These are phyloP conservation scores for Eupsilia transversa DNA, from an alignment of 2,888 invertebrate genomes.

Conservation along the genomic window DNA sequence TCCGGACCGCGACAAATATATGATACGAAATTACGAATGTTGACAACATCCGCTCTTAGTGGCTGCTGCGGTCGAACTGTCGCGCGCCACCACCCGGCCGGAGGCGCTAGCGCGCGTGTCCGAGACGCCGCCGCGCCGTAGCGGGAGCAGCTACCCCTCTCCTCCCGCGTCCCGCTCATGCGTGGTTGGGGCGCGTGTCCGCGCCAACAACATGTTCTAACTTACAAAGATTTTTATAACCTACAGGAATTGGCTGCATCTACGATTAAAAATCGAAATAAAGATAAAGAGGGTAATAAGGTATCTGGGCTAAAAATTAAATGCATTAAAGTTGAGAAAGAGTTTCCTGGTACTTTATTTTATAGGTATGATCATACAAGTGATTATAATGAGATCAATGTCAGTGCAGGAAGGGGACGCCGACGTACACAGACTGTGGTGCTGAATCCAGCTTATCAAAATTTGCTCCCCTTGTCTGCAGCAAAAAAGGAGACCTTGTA, in stretches of 20 bases:
- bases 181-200: too few species aligned
- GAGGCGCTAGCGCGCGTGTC: too few species aligned
- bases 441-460: conserved; percentile 10
- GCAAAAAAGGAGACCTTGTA: conserved; percentile 13
- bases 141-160: too few species aligned
- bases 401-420: conserved; percentile 14
- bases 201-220: too few species aligned
- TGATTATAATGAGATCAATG: conserved; percentile 27
- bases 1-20: too few species aligned
- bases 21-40: too few species aligned
- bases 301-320: conserved; percentile 42
- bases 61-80: too few species aligned
- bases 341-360: conserved; percentile 9
- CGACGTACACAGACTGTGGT: background rate
- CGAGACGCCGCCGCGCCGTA: too few species aligned
- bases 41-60: too few species aligned
- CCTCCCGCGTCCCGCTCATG: too few species aligned
- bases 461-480: conserved; percentile 10
- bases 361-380: conserved; percentile 33
- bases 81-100: too few species aligned
- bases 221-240: background rate
- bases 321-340: conserved; percentile 41
- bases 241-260: conserved; percentile 28
- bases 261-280: conserved; percentile 40
- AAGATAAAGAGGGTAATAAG: conserved; percentile 39